Percentiles rank a stretch among this genome's conserved stretches.
These are phyloP conservation scores for Calliopum simillimum DNA, from an alignment of 2,888 invertebrate species.

Conservation along the genomic window DNA sequence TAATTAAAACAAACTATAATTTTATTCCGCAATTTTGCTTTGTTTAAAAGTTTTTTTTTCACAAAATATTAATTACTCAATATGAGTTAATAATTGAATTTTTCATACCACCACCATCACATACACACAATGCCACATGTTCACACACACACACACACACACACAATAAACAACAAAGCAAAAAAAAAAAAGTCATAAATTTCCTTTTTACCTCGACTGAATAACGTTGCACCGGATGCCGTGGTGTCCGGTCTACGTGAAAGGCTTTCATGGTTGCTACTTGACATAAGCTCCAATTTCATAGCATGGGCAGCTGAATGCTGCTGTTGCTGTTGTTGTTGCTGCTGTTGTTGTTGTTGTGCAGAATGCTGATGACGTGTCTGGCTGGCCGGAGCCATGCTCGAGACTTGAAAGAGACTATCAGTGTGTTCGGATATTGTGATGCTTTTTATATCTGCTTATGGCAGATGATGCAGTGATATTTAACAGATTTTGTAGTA, in stretches of 20 bases:
- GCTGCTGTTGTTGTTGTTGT: conserved; percentile 49
- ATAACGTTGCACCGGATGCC: conserved; percentile 64
- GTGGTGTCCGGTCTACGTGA: conserved; percentile 64
- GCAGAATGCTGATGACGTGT: conserved; percentile 40
- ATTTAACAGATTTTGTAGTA: conserved; percentile 9
- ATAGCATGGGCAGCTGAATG: conserved; percentile 38
- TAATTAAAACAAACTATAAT: too few relatives aligned
- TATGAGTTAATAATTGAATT: too few relatives aligned
- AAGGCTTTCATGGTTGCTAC: conserved; percentile 57
- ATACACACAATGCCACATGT: not conserved
- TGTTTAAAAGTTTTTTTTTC: too few relatives aligned
- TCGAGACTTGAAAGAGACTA: conserved; percentile 58
- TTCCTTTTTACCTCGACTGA: conserved; percentile 61
- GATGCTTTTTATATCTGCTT: conserved; percentile 45
- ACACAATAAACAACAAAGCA: not conserved
- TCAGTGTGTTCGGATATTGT: conserved; percentile 63
- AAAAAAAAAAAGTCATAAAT: not conserved
- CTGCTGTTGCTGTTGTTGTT: conserved; percentile 45
- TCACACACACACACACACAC: not conserved
- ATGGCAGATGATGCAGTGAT: conserved; percentile 18
- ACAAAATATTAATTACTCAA: too few relatives aligned
- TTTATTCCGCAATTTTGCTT: too few relatives aligned
- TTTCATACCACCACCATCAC: not conserved
- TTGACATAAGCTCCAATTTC: conserved; percentile 47
- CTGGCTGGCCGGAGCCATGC: conserved; percentile 43